A percentile compares a stretch with the other conserved stretches of the same genome.
These are phyloP conservation scores for Phallusia fumigata DNA, from an alignment of 23 tunicate species.

Conservation along the genomic window DNA sequence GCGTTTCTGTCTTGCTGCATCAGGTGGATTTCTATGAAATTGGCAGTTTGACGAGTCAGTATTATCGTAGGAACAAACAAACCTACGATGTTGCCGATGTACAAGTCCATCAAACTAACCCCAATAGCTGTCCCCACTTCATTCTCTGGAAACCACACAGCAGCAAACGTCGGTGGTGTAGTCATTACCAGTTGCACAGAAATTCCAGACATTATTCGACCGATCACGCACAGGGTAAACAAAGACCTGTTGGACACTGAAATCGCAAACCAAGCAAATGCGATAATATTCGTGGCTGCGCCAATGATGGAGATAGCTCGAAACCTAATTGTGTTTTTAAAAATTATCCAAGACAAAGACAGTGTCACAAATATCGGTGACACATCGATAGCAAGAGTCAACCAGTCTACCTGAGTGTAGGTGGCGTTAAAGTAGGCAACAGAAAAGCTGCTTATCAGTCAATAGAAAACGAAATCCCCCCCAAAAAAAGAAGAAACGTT, in stretches of 20 bases:
- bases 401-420: background rate
- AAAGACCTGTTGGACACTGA: background rate
- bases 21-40: background rate
- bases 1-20: background rate
- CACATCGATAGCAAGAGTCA: background rate
- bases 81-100: background rate
- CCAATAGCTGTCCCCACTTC: slow-evolving; percentile 4
- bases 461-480: background rate
- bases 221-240: background rate
- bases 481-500: background rate
- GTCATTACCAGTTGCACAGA: background rate
- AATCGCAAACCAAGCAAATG: background rate
- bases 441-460: background rate
- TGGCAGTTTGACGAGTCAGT: background rate
- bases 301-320: background rate
- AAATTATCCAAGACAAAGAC: background rate
- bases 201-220: background rate
- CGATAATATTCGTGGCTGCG: background rate
- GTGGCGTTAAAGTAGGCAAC: background rate
- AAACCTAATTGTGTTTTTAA: background rate
- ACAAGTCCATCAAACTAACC: background rate
- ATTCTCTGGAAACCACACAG: background rate
- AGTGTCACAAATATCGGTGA: background rate
- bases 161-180: background rate
- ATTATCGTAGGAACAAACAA: background rate